Percentiles rank a stretch among this genome's conserved stretches.
Evolutionary conservation across 2,113 vertebrate species (phyloP).

Genomic region (Odontophorus gujanensis): DNA sequence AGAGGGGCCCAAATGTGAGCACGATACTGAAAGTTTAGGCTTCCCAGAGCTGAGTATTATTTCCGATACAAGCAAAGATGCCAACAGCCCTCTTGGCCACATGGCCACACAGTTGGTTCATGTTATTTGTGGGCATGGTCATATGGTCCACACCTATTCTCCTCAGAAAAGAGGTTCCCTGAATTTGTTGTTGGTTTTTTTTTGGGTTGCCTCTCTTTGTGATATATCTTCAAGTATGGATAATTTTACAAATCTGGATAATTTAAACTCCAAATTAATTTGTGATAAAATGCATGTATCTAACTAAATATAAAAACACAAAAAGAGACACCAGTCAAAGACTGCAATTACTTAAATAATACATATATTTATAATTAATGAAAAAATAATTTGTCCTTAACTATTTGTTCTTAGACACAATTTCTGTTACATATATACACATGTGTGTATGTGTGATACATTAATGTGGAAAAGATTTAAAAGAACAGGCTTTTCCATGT

Average conservation of each 20-base stretch:
- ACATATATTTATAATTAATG: not conserved
- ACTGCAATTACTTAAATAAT: not conserved
- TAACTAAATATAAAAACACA: not conserved
- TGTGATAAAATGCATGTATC: not conserved
- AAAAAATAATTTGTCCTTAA: not conserved
- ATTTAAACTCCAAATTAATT: not conserved
- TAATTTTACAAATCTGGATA: not conserved
- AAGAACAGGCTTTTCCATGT: not conserved
- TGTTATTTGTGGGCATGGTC: not conserved
- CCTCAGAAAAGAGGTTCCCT: not conserved
- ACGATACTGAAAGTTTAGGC: no score
- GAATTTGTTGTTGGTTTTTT: not conserved
- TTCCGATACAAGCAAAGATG: no score
- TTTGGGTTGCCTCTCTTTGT: not conserved
- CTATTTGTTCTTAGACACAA: not conserved
- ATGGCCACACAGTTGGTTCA: no score
- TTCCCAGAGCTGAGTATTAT: no score
- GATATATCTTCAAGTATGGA: not conserved
- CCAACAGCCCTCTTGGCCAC: no score
- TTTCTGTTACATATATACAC: fast-evolving
- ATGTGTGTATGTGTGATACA: not conserved
- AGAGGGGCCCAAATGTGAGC: no score
- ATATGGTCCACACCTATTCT: not conserved
- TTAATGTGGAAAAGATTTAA: fast-evolving
- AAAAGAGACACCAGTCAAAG: not conserved